Conservation (phyloP, 2,797 vertebrate genomes). For the Phrynocephalus guinanensis region DNA sequence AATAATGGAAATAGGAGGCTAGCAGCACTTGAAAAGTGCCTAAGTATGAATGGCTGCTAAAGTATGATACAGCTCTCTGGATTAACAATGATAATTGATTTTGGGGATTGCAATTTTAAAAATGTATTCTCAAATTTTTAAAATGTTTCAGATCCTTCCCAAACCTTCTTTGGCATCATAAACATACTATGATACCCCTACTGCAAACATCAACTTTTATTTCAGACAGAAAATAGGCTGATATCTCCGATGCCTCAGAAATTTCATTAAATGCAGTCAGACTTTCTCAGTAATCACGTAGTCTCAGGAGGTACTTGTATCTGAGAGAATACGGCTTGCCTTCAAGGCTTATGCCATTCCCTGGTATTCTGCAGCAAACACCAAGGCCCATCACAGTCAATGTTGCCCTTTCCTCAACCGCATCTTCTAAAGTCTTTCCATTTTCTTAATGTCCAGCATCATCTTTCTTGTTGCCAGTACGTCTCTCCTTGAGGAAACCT, state of each 20-base stretch:
- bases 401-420: background rate
- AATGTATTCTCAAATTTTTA: too few relatives aligned
- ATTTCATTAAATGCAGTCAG: background rate
- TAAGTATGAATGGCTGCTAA: background rate
- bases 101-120: too few relatives aligned
- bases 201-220: too few relatives aligned
- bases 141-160: too few relatives aligned
- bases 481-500: background rate
- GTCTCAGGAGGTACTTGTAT: too few relatives aligned
- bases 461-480: background rate
- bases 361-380: too few relatives aligned
- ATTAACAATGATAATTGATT: background rate
- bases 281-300: background rate
- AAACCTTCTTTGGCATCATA: too few relatives aligned
- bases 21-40: background rate
- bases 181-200: too few relatives aligned
- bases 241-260: background rate
- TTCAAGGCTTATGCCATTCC: too few relatives aligned
- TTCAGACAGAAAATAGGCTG: background rate
- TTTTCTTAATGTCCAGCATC: background rate
- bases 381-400: too few relatives aligned
- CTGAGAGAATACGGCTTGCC: too few relatives aligned
- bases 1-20: background rate
- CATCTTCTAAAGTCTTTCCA: background rate
- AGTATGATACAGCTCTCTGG: background rate